A percentile compares a stretch with the other conserved stretches of the same genome.
Conservation (phyloP, 1,140 invertebrate genomes). For the Hyphantria cunea region DNA sequence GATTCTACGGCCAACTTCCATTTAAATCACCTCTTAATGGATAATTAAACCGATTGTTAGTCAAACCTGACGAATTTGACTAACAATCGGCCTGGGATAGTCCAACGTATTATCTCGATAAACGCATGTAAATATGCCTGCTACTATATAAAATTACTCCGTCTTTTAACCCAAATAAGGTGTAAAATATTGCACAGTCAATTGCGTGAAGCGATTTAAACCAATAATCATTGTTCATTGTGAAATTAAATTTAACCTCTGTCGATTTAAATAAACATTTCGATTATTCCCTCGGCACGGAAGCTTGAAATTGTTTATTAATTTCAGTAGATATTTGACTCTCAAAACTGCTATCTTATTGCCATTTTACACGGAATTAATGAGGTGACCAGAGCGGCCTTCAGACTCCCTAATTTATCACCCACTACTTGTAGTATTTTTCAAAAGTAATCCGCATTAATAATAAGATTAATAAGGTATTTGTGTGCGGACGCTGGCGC, state of each 20-base stretch:
- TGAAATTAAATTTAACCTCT: slow-evolving; percentile 42
- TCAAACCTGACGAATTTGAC: too few relatives aligned
- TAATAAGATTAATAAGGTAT: too few relatives aligned
- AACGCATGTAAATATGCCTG: background rate
- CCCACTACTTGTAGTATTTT: too few relatives aligned
- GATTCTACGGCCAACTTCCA: too few relatives aligned
- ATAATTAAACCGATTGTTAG: too few relatives aligned
- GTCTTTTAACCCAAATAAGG: slow-evolving; percentile 11
- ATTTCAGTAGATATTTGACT: slow-evolving; percentile 53
- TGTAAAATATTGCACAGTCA: slow-evolving; percentile 15
- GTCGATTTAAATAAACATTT: slow-evolving; percentile 34
- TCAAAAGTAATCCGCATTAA: too few relatives aligned
- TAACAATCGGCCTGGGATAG: too few relatives aligned
- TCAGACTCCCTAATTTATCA: slow-evolving; percentile 8
- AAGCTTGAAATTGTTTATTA: slow-evolving; percentile 46
- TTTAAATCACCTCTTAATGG: too few relatives aligned
- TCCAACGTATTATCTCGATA: slow-evolving; percentile 4
- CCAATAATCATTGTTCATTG: slow-evolving; percentile 26
- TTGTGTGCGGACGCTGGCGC: too few relatives aligned
- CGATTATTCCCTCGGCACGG: slow-evolving; percentile 35
- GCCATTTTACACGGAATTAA: slow-evolving; percentile 52
- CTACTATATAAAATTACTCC: slow-evolving; percentile 12
- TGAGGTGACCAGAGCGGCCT: slow-evolving; percentile 48
- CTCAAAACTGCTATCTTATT: slow-evolving; percentile 55
- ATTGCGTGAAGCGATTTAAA: slow-evolving; percentile 15